Evolutionary conservation across 2,888 invertebrate genomes (phyloP), one percentile per base, ranked within the genome.

Genomic region (Cephus pulcher): DNA sequence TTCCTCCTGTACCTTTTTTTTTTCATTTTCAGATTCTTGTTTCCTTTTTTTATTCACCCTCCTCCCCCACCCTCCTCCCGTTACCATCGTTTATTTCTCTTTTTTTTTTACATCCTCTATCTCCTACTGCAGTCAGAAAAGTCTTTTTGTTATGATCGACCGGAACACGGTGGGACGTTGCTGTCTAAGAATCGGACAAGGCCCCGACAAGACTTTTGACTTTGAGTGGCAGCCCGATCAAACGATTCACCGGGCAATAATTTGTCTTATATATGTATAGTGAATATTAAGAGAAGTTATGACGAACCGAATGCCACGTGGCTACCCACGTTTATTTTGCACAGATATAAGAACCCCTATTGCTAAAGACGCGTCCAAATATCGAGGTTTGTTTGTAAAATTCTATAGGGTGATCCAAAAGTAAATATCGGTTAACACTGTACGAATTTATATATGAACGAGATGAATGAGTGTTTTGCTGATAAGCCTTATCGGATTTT

Each of bases 161-260:
- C 71, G 71, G 71, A 71, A 56, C 9, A 56, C 71, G 34, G 32
- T 34, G 32, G 32, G 71, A 71, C 71, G 71, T 34, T 12, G 12
- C 32, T 71, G 30, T 70, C 32, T 68, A 68, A 69, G n/a, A 69
- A 76, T 78, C 68, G 40, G 73, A 75, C 75, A 35, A 32, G 76
- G 6, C 74, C 34, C 78, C 34, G 34, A 75, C 68, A 68, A 73
- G 71, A 78, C 75, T 76, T 78, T 73, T 76, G 78, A 78, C 76
- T 78, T 78, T 78, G 78, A 78, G 73, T 78, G 78, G 76, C 78
- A 78, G 78, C 35, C 30, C 73, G 73, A 78, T 71, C 78, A 73
- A 56, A 76, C 30, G 56, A 78, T 78, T 35, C 78, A 71, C 73
- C 76, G 69, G 37, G 75, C 33, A 68, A 76, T 75, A 73, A 73